Base-by-base conservation (phyloP, 2,888 invertebrate species). In the Dasypolia templi region DNA sequence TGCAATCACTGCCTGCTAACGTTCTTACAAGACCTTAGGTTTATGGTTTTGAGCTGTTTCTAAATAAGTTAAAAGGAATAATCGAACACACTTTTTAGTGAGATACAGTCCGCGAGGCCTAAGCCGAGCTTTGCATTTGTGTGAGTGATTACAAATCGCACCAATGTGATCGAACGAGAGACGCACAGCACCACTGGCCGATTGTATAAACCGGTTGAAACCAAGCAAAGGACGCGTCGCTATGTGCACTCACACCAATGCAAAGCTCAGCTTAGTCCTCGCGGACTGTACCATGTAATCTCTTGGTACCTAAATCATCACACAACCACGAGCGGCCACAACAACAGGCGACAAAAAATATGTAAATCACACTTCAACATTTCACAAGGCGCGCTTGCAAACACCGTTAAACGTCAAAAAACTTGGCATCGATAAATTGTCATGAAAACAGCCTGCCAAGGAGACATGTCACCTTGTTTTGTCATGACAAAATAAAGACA, bases 401-500 rank as follows among this genome's bases (percentile, higher is more conserved):
- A 82, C 71, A 32, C 72, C 46, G 65, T 61, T 66, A 66, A 66
- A 72, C 35, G 46, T 70, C 63, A 66, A 83, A 83, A 79, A 83
- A 77, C 61, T 73, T 44, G 77, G 7, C 49, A 70, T 75, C 74
- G n/a, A 70, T 83, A 78, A 83, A 83, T 83, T 66, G 26, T 71
- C 58, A 61, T 12, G 55, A 49, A 65, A 68, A 56, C 68, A 44
- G 65, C 14, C 49, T 74, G 83, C 32, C 77, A 80, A 19, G 65
- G 49, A 29, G 63, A 77, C 61, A 73, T 49, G 82, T 71, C 82
- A 71, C 12, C 49, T 55, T 72, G 71, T 75, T 65, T 55, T 71
- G 70, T 58, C 53, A 62, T 72, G 72, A 75, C 72, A 73, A 72
- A 72, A 83, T 83, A 77, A 75, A 80, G 83, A 83, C 72, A 17